These are phyloP conservation scores for Epirrhoe tristata DNA, from an alignment of 2,888 invertebrate species.

Conservation along the genomic window DNA sequence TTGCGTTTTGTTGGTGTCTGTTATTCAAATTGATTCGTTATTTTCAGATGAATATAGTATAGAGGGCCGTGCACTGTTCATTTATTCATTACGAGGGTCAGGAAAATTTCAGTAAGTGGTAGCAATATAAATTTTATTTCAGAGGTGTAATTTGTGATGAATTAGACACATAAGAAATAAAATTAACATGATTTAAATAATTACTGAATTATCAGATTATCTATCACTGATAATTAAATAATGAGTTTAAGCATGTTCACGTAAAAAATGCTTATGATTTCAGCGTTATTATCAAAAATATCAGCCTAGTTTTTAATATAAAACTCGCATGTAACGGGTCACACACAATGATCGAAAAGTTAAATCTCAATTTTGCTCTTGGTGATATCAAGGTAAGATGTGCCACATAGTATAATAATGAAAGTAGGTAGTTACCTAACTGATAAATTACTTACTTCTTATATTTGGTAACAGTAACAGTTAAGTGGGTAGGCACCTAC, in stretches of 20 bases:
- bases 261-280: neutral
- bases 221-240: too few relatives aligned
- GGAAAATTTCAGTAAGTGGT: slow-evolving; percentile 58
- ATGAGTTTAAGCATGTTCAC: too few relatives aligned
- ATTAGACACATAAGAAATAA: too few relatives aligned
- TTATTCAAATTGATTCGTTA: neutral
- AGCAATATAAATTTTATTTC: neutral
- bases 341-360: slow-evolving; percentile 41
- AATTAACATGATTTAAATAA: too few relatives aligned
- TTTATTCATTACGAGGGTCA: slow-evolving; percentile 56
- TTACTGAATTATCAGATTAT: too few relatives aligned
- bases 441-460: neutral
- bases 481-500: too few relatives aligned
- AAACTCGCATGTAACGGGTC: slow-evolving; percentile 40
- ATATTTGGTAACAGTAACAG: too few relatives aligned
- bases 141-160: too few relatives aligned
- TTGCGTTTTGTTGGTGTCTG: neutral
- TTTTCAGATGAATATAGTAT: slow-evolving; percentile 58
- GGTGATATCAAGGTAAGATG: slow-evolving; percentile 42
- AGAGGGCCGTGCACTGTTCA: slow-evolving; percentile 55
- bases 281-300: slow-evolving; percentile 44
- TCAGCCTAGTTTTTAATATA: slow-evolving; percentile 40
- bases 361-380: slow-evolving; percentile 36
- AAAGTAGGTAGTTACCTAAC: neutral
- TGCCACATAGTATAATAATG: neutral